Base-by-base conservation (phyloP, 1,140 invertebrate genomes). In the Theocolax elegans region DNA sequence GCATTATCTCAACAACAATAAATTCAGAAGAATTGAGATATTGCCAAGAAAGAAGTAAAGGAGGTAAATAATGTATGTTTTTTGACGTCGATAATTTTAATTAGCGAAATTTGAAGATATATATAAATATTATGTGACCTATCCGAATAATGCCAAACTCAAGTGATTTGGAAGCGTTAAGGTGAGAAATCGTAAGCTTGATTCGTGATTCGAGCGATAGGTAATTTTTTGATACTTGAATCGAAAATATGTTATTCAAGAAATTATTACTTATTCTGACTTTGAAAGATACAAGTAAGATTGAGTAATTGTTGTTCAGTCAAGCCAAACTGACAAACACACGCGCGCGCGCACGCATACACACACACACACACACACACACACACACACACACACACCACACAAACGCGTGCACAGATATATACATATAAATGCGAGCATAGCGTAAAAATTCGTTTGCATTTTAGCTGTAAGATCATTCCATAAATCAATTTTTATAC, bases 401-500 rank as follows among this genome's bases (percentile, higher is more conserved):
- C n/a, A n/a, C n/a, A n/a, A n/a, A n/a, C n/a, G n/a, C n/a, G n/a
- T n/a, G n/a, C n/a, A n/a, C n/a, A n/a, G n/a, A n/a, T n/a, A n/a
- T 17, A 27, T 44, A n/a, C 48, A 21, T 53, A 40, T 15, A 46
- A 8, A 56, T 23, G 58, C 10, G 27, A 23, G 38, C 1, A 42
- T 38, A 49, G 2, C 27, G 46, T 23, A 49, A 42, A 62, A 44
- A 62, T 62, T 44, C 48, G 35, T 62, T 44, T 69, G 67, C 38
- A 69, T 69, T 69, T 68, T 69, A 69, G 49, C 23, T 44, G 25
- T 68, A 62, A 69, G 38, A 35, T 69, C 67, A 69, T 69, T 69
- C 67, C 67, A 69, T 21, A n/a, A 63, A 69, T 62, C 49, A 44
- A 69, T 69, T 63, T 69, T 62, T 69, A 63, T 69, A 69, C 51